phyloP scores from a whole-genome alignment of 2,888 invertebrate species.

The Phalangium opilio region DNA sequence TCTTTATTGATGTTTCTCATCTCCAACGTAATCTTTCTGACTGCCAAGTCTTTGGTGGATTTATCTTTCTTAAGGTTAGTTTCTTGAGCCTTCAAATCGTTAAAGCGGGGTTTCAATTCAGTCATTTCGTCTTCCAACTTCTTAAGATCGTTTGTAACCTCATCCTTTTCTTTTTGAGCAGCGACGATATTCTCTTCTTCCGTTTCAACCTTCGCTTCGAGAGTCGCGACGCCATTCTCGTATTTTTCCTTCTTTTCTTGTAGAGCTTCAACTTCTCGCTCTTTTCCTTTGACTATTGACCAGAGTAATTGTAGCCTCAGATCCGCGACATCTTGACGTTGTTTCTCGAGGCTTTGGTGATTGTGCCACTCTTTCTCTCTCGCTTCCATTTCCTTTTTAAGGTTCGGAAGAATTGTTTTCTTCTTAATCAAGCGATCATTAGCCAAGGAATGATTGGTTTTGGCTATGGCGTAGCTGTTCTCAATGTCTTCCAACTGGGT shows the following conservation, averaged over 20 bases:
- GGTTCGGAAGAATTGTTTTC: slow-evolving; percentile 22
- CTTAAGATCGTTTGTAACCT: slow-evolving; percentile 19
- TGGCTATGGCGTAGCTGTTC: slow-evolving; percentile 27
- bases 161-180: slow-evolving; percentile 22
- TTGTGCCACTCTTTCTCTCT: slow-evolving; percentile 41
- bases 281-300: slow-evolving; percentile 35
- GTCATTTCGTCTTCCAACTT: neutral
- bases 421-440: slow-evolving; percentile 26
- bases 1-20: slow-evolving; percentile 15
- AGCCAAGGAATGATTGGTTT: slow-evolving; percentile 25
- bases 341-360: slow-evolving; percentile 40
- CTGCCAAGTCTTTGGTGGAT: too few relatives aligned
- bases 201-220: slow-evolving; percentile 28
- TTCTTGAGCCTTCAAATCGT: too few relatives aligned
- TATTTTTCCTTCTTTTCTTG: slow-evolving; percentile 23
- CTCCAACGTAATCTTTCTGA: too few relatives aligned
- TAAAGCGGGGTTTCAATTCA: too few relatives aligned
- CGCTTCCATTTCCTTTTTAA: slow-evolving; percentile 28
- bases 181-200: slow-evolving; percentile 24
- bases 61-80: too few relatives aligned
- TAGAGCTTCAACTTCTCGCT: slow-evolving; percentile 23
- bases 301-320: slow-evolving; percentile 44
- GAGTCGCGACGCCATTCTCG: neutral
- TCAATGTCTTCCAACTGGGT: slow-evolving; percentile 48
- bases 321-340: slow-evolving; percentile 35